These are phyloP conservation scores for Brotula barbata DNA, from an alignment of 2,797 vertebrate genomes.

Conservation along the genomic window DNA sequence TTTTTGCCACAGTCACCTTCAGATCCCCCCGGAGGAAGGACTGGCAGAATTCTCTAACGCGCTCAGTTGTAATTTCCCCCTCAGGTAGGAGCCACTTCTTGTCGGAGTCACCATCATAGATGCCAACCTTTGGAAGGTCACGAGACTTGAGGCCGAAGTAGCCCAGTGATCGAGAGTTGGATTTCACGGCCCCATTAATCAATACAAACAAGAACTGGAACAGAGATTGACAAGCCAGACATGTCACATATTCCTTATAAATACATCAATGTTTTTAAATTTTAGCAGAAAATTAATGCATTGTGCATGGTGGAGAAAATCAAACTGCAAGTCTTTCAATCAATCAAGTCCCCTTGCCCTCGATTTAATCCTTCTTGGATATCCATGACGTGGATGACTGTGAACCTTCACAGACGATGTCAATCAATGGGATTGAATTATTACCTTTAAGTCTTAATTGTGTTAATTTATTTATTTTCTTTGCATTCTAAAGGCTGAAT, in stretches of 20 bases:
- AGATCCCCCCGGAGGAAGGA: slow-evolving; percentile 78
- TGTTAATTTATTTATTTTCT: too few relatives aligned
- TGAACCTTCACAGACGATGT: too few relatives aligned
- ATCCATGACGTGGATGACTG: too few relatives aligned
- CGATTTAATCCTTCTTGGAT: too few relatives aligned
- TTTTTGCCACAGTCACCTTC: slow-evolving; percentile 63
- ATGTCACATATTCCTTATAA: neutral
- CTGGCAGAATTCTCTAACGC: slow-evolving; percentile 83
- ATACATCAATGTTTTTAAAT: neutral
- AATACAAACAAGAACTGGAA: slow-evolving; percentile 89
- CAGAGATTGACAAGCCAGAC: neutral
- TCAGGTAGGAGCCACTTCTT: slow-evolving; percentile 80
- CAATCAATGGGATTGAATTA: too few relatives aligned
- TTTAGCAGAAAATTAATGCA: neutral
- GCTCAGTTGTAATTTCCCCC: slow-evolving; percentile 78
- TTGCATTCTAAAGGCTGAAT: too few relatives aligned
- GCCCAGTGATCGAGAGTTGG: slow-evolving; percentile 78
- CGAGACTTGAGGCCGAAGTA: slow-evolving; percentile 85
- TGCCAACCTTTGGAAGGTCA: slow-evolving; percentile 87
- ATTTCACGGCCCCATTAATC: slow-evolving; percentile 80
- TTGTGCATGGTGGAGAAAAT: too few relatives aligned
- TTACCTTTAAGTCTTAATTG: too few relatives aligned
- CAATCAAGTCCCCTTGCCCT: too few relatives aligned
- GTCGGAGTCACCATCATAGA: slow-evolving; percentile 81
- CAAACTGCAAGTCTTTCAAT: too few relatives aligned